A percentile compares a stretch with the other conserved stretches of the same genome.
These are phyloP conservation scores for Siniperca scherzeri DNA, from an alignment of 2,797 vertebrate genomes.

Conservation along the genomic window DNA sequence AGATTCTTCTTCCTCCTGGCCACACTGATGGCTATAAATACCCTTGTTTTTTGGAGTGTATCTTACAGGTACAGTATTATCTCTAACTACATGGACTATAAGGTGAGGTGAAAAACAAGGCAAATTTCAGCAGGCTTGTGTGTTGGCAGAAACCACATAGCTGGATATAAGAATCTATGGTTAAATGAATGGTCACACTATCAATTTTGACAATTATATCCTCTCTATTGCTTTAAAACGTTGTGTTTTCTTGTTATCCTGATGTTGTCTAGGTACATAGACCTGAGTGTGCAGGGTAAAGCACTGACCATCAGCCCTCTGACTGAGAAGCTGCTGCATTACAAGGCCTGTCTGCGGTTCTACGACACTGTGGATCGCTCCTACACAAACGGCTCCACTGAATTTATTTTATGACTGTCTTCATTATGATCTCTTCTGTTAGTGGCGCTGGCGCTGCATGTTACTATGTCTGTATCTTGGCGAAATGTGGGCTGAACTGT, in stretches of 20 bases:
- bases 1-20: slow-evolving; percentile 93
- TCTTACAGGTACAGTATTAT: slow-evolving; percentile 87
- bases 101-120: not conserved
- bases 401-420: slow-evolving; percentile 81
- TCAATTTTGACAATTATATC: not conserved
- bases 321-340: slow-evolving; percentile 89
- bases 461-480: not conserved
- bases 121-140: no score
- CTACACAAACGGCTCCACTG: slow-evolving; percentile 80
- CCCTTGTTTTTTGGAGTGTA: slow-evolving; percentile 89
- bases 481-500: not conserved
- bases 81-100: not conserved
- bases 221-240: not conserved
- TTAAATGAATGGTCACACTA: not conserved
- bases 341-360: slow-evolving; percentile 86
- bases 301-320: slow-evolving; percentile 81
- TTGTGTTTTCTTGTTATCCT: not conserved
- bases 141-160: not conserved
- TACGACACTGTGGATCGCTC: slow-evolving; percentile 88
- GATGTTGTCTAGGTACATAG: slow-evolving; percentile 84
- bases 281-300: slow-evolving; percentile 83
- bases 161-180: not conserved
- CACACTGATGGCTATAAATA: slow-evolving; percentile 89
- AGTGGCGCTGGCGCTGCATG: slow-evolving; percentile 80
- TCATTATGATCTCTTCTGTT: not conserved